A percentile compares a stretch with the other conserved stretches of the same genome.
Conservation (phyloP, 2,888 invertebrate species). For the Campoplex capitator region DNA sequence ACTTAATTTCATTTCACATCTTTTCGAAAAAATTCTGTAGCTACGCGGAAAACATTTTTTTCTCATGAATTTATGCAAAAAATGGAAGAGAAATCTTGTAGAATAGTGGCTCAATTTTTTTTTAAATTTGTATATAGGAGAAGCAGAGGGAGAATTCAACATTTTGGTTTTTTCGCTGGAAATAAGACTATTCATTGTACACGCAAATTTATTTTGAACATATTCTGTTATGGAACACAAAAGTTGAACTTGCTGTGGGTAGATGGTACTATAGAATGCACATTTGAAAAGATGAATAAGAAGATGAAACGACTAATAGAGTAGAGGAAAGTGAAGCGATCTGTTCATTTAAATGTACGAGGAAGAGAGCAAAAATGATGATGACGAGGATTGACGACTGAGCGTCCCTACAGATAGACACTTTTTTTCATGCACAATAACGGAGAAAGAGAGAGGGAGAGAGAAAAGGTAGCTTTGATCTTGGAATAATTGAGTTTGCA, state of each 20-base stretch:
- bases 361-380: conserved; percentile 38
- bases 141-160: background rate
- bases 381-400: conserved; percentile 21
- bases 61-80: too few relatives aligned
- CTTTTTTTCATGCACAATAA: conserved; percentile 64
- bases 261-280: conserved; percentile 3
- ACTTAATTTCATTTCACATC: too few relatives aligned
- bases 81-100: too few relatives aligned
- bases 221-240: conserved; percentile 6
- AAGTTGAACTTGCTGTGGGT: background rate
- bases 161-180: background rate
- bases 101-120: background rate
- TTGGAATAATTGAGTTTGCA: conserved; percentile 78
- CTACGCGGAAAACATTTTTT: too few relatives aligned
- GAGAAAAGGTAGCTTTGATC: conserved; percentile 77
- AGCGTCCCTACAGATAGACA: background rate
- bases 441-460: conserved; percentile 57
- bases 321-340: conserved; percentile 41
- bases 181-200: background rate
- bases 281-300: conserved; percentile 2
- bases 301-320: conserved; percentile 10
- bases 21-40: too few relatives aligned
- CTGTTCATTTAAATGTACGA: conserved; percentile 46
- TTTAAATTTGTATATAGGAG: too few relatives aligned
- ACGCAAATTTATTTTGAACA: background rate